Evolutionary conservation across 2,113 vertebrate genomes (phyloP).

Genomic region (Heloderma charlesbogerti): DNA sequence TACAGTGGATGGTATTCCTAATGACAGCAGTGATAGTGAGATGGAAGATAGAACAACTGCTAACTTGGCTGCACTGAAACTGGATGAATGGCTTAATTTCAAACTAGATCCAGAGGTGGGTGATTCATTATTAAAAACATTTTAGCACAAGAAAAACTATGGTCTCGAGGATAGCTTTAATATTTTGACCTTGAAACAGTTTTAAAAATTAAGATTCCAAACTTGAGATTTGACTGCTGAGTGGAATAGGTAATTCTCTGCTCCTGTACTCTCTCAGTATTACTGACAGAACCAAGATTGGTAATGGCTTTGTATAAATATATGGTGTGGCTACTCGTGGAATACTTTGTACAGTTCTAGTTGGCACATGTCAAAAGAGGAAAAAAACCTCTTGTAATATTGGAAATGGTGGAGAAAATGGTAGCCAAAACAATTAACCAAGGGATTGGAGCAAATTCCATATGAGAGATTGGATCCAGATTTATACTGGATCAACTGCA

Average conservation of each 20-base stretch:
- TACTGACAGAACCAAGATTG: neutral
- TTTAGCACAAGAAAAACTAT: neutral
- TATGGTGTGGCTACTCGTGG: neutral
- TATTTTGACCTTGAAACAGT: neutral
- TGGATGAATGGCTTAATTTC: slow-evolving; percentile 93
- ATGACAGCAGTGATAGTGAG: slow-evolving; percentile 91
- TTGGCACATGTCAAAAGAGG: neutral
- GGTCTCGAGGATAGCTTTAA: neutral
- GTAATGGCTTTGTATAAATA: neutral
- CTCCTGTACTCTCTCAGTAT: neutral
- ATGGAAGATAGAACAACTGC: slow-evolving; percentile 79
- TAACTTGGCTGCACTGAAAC: slow-evolving; percentile 80
- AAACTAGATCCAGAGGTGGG: slow-evolving; percentile 87
- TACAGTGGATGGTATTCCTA: slow-evolving; percentile 68
- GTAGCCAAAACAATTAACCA: neutral
- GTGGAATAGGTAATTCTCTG: neutral
- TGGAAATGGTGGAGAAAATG: neutral
- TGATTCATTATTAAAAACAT: neutral
- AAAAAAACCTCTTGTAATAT: neutral
- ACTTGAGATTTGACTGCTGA: neutral
- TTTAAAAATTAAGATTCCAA: neutral
- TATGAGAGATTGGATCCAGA: neutral
- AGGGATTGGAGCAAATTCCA: neutral
- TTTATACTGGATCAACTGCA: too few species aligned
- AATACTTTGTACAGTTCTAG: neutral